These are phyloP conservation scores for Lates calcarifer DNA, from an alignment of 2,113 vertebrate genomes.

Conservation along the genomic window DNA sequence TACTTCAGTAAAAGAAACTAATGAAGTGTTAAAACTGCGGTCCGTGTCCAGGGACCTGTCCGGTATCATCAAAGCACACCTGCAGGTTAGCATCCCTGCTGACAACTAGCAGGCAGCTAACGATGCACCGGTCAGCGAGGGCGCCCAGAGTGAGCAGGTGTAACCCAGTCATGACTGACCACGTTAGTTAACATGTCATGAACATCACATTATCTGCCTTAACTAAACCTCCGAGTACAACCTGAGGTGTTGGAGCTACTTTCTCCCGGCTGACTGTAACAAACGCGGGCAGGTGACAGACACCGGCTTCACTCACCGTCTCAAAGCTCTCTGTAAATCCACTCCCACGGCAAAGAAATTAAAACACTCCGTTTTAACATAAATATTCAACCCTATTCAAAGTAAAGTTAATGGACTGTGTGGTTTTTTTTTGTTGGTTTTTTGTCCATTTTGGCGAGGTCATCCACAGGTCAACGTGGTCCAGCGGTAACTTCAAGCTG, in stretches of 20 bases:
- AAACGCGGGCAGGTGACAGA: conserved; percentile 11
- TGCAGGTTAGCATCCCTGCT: conserved; percentile 21
- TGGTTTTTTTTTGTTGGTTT: not conserved
- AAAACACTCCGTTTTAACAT: not conserved
- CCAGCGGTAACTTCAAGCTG: not conserved
- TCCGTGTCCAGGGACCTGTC: not conserved
- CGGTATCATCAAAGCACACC: conserved; percentile 13
- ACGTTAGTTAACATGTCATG: conserved; percentile 20
- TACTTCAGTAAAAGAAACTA: too few species aligned
- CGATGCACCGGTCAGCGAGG: not conserved
- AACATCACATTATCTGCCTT: not conserved
- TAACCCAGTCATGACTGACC: not conserved
- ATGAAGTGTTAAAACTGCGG: not conserved
- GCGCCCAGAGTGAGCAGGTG: not conserved
- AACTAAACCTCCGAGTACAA: not conserved
- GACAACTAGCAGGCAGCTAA: conserved; percentile 36
- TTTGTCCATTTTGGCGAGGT: conserved; percentile 6
- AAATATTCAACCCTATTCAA: accelerated
- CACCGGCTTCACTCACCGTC: conserved; percentile 50
- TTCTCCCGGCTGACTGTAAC: not conserved
- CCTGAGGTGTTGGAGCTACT: too few species aligned
- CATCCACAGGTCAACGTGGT: conserved; percentile 51
- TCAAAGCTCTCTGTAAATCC: not conserved
- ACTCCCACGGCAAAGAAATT: not conserved
- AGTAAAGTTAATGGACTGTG: accelerated